Evolutionary conservation across 2,888 invertebrate genomes (phyloP), one percentile per base, ranked within the genome.

Genomic region (Stegana nigrithorax): DNA sequence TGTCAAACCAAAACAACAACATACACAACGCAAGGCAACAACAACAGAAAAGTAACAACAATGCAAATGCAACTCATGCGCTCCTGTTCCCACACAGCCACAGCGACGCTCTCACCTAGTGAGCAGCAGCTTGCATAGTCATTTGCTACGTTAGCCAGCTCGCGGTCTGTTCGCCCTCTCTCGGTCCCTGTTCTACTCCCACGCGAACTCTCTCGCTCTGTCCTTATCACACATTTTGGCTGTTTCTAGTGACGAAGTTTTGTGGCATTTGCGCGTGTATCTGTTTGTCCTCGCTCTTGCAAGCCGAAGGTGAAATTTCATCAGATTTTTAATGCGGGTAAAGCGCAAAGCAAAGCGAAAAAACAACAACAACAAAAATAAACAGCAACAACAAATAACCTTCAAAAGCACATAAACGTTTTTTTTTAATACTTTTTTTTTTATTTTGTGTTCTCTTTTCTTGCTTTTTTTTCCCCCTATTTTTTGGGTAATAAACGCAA

Each of bases 251-350:
- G n/a, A 39, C 39, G 14, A 39, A 39, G 39, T 39, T 39, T 39
- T 12, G 39, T 4, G n/a, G 3, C 17, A n/a, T 26, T 6, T 26
- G n/a, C 14, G 32, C 32, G 17, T 27, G 27, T 51, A 17, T 19
- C 7, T 19, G 53, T 19, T 6, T 36, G 36, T 55, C 53, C 53
- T 55, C 53, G 36, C 53, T 32, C 36, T 55, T 55, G 53, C 53
- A 55, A 32, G 53, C 32, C 53, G 53, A 55, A 55, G 53, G 53
- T 55, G 53, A 55, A 55, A 55, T 55, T 55, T 55, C 53, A 36
- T 32, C 53, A 55, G 53, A 55, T 55, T 55, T 47, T 51, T 32
- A n/a, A 14, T 47, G 47, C 23, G 17, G n/a, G n/a, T n/a, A n/a
- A n/a, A n/a, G n/a, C n/a, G n/a, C 14, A 32, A 32, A 10, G 32